Conservation (phyloP, 2,113 vertebrate genomes). For the Paramisgurnus dabryanus region DNA sequence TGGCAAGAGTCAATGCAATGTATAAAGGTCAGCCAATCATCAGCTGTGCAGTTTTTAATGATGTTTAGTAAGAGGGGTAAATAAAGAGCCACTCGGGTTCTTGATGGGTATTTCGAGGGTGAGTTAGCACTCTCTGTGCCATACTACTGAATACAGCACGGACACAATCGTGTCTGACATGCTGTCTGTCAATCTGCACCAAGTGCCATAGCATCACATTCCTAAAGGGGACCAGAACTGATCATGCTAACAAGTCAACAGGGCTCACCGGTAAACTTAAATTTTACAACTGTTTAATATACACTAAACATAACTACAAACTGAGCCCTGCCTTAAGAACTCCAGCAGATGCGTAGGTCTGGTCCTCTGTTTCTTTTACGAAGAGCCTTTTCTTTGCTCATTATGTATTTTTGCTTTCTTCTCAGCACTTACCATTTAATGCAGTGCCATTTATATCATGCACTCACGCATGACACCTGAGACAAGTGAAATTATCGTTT, state of each 20-base stretch:
- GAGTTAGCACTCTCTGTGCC: conserved; percentile 60
- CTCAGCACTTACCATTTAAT: conserved; percentile 71
- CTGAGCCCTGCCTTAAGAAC: conserved; percentile 68
- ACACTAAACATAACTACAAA: conserved; percentile 8
- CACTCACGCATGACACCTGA: conserved; percentile 33
- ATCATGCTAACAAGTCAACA: conserved; percentile 53
- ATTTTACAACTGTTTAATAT: neutral
- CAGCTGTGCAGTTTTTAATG: conserved; percentile 57
- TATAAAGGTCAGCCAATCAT: conserved; percentile 32
- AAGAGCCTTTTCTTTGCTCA: conserved; percentile 49
- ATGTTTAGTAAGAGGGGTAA: conserved; percentile 34
- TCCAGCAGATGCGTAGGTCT: conserved; percentile 47
- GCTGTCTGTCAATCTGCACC: conserved; percentile 70
- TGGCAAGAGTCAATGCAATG: conserved; percentile 23
- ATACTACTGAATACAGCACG: conserved; percentile 77
- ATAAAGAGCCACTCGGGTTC: conserved; percentile 61
- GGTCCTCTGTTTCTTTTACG: conserved; percentile 54
- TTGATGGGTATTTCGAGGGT: conserved; percentile 43
- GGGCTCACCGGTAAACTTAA: conserved; percentile 36
- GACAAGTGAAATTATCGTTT: conserved; percentile 42
- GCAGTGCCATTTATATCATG: conserved; percentile 56
- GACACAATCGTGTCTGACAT: conserved; percentile 57
- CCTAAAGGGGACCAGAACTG: conserved; percentile 71
- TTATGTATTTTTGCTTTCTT: conserved; percentile 40
- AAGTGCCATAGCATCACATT: conserved; percentile 79